Evolutionary conservation across 2,888 invertebrate genomes (phyloP).

Genomic region (Eupithecia abbreviata): DNA sequence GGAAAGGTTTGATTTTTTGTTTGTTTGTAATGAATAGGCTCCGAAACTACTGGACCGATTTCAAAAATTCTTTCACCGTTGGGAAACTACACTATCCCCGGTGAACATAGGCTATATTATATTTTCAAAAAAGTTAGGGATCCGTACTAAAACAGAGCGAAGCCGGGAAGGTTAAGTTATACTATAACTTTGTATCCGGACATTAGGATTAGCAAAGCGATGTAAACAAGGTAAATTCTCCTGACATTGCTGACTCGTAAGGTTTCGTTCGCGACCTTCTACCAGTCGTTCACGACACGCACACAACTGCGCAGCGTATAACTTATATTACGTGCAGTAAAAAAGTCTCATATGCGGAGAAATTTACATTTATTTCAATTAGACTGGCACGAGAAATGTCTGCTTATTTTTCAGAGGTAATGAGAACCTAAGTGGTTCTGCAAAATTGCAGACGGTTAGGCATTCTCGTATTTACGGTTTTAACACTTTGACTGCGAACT

Average conservation of each 20-base stretch:
- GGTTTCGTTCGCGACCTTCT: conserved; percentile 63
- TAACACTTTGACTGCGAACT: too few relatives aligned
- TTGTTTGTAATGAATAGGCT: too few relatives aligned
- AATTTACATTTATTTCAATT: conserved; percentile 31
- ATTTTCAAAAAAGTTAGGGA: too few relatives aligned
- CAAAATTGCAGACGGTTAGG: conserved; percentile 4
- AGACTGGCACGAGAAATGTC: conserved; percentile 16
- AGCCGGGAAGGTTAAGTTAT: too few relatives aligned
- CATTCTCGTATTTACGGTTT: not conserved
- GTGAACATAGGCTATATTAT: too few relatives aligned
- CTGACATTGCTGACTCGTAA: conserved; percentile 59
- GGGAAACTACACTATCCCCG: too few relatives aligned
- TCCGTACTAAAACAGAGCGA: too few relatives aligned
- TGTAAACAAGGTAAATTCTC: conserved; percentile 52
- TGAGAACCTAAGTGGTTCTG: conserved; percentile 4
- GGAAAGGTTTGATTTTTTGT: too few relatives aligned
- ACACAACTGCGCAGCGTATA: conserved; percentile 39
- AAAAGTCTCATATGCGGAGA: conserved; percentile 16
- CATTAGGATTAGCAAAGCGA: conserved; percentile 28
- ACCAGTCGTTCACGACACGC: conserved; percentile 35
- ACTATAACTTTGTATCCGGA: not conserved
- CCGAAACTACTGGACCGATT: too few relatives aligned
- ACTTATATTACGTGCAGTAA: conserved; percentile 28
- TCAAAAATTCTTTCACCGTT: too few relatives aligned
- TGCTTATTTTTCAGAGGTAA: conserved; percentile 17